These are phyloP conservation scores for Lordiphosa fenestrarum DNA, from an alignment of 2,888 invertebrate genomes.

Conservation along the genomic window DNA sequence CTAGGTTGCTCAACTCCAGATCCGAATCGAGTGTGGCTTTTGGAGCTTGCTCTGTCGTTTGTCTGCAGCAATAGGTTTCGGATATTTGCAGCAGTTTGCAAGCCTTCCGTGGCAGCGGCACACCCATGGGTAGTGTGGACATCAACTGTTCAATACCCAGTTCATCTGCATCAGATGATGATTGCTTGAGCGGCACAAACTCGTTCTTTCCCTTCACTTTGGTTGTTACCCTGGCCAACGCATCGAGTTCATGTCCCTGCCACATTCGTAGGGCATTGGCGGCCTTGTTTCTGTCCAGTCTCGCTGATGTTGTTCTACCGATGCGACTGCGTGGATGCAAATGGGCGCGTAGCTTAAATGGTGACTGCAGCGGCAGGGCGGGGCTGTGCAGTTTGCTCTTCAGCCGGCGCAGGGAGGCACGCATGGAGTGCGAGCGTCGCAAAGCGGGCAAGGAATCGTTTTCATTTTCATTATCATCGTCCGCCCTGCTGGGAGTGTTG, in stretches of 20 bases:
- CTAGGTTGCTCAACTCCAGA: conserved; percentile 30
- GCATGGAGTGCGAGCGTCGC: conserved; percentile 86
- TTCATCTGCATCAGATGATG: conserved; percentile 24
- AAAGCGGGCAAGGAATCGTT: conserved; percentile 61
- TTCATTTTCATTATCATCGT: conserved; percentile 19
- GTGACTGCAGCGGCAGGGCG: conserved; percentile 66
- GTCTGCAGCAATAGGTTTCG: conserved; percentile 53
- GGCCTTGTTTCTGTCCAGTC: conserved; percentile 47
- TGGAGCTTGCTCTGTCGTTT: conserved; percentile 27
- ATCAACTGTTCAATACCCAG: conserved; percentile 70
- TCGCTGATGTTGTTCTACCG: conserved; percentile 6
- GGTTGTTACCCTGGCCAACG: conserved; percentile 50
- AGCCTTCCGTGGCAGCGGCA: conserved; percentile 73
- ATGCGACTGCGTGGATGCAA: conserved; percentile 57
- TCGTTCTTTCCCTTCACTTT: conserved; percentile 45
- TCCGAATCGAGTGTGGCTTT: conserved; percentile 47
- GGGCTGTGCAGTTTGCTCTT: conserved; percentile 82
- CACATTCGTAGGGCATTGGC: conserved; percentile 53
- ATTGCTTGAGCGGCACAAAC: conserved; percentile 47
- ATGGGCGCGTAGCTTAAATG: conserved; percentile 74
- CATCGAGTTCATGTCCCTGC: conserved; percentile 52
- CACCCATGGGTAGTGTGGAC: conserved; percentile 71
- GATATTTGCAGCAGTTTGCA: conserved; percentile 78
- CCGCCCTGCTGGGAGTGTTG: conserved; percentile 10
- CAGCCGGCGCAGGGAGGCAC: conserved; percentile 86